Conservation (phyloP, 2,888 invertebrate genomes). For the Nomada hirtipes region DNA sequence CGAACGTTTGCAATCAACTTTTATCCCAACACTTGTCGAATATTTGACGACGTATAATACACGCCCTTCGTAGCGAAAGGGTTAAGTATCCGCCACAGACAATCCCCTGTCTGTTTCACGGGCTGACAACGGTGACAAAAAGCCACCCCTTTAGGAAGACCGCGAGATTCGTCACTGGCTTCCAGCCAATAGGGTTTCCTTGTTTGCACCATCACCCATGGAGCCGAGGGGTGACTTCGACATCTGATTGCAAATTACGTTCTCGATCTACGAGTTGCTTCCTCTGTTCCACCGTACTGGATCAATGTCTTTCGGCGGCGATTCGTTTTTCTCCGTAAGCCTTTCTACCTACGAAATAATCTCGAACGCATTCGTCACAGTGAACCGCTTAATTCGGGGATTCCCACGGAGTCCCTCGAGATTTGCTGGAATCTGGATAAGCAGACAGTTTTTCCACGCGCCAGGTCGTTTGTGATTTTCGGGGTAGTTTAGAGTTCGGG, state of each 20-base stretch:
- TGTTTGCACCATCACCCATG: conserved; percentile 56
- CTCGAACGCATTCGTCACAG: conserved; percentile 5
- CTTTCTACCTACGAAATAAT: conserved; percentile 4
- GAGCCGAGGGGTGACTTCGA: conserved; percentile 45
- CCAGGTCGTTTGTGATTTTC: neutral
- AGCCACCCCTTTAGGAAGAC: conserved; percentile 58
- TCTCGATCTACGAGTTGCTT: conserved; percentile 26
- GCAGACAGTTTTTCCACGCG: neutral
- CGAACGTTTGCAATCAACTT: too few species aligned
- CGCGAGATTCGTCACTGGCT: conserved; percentile 70
- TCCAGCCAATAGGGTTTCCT: conserved; percentile 64
- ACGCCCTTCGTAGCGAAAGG: too few species aligned
- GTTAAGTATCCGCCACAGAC: conserved; percentile 42
- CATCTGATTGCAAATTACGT: conserved; percentile 72
- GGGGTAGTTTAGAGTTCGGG: neutral
- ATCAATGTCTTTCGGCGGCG: conserved; percentile 18
- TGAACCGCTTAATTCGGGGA: neutral
- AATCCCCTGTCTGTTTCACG: conserved; percentile 38
- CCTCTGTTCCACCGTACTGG: neutral
- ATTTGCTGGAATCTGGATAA: neutral
- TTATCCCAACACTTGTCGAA: too few species aligned
- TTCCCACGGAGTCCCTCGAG: neutral
- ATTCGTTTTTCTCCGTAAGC: conserved; percentile 12
- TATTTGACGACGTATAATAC: too few species aligned
- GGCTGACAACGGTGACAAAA: conserved; percentile 69